Conservation (phyloP, 2,888 invertebrate genomes). For the Limnephilus rhombicus region DNA sequence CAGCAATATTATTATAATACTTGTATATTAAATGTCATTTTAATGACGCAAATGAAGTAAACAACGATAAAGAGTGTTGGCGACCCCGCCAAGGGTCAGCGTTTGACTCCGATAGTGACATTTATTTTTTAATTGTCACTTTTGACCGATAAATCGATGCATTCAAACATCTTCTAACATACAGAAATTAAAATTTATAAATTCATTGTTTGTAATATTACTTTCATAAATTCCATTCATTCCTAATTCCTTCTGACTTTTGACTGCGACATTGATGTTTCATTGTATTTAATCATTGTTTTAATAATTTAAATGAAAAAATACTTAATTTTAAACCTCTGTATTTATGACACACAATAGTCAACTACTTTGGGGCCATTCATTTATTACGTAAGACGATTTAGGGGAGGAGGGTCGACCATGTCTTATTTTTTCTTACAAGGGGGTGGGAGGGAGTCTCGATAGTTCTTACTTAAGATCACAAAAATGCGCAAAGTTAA, state of each 20-base stretch:
- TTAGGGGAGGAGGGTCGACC: too few relatives aligned
- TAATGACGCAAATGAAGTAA: constrained; percentile 63
- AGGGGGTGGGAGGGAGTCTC: too few relatives aligned
- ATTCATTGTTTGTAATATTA: neutral
- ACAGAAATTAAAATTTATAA: neutral
- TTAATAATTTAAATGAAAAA: too few relatives aligned
- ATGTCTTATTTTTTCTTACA: too few relatives aligned
- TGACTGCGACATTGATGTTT: too few relatives aligned
- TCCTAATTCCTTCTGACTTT: neutral
- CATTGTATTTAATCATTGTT: too few relatives aligned
- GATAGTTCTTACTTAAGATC: too few relatives aligned
- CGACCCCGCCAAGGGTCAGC: constrained; percentile 58
- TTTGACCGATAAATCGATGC: constrained; percentile 6
- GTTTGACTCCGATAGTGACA: constrained; percentile 38
- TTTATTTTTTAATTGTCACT: constrained; percentile 41
- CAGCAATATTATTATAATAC: constrained; percentile 40
- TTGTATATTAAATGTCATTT: constrained; percentile 56
- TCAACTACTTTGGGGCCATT: too few relatives aligned
- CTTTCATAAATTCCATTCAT: neutral
- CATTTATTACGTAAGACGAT: too few relatives aligned
- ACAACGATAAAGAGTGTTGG: constrained; percentile 61
- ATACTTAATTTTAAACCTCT: too few relatives aligned
- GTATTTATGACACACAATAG: too few relatives aligned
- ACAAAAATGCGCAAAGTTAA: too few relatives aligned
- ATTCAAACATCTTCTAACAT: neutral